Evolutionary conservation across 2,113 vertebrate genomes (phyloP).

Genomic region (Spheniscus mendiculus): DNA sequence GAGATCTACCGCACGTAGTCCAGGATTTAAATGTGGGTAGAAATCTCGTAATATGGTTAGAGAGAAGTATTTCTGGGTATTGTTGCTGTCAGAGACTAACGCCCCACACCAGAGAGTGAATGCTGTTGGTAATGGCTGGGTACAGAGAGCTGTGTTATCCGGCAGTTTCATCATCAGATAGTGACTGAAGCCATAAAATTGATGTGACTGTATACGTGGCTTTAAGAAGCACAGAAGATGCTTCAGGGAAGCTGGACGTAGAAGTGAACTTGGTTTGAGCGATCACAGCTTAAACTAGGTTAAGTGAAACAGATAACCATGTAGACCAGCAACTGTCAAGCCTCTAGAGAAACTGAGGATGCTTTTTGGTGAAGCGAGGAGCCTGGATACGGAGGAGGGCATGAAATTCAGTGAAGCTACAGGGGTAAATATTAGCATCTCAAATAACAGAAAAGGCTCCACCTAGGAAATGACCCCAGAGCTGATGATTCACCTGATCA

Average conservation of each 20-base stretch:
- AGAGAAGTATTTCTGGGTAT: not conserved
- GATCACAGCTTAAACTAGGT: not conserved
- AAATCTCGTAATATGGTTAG: not conserved
- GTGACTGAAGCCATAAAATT: not conserved
- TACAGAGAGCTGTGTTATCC: not conserved
- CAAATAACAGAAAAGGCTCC: slow-evolving; percentile 39
- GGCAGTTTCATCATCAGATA: not conserved
- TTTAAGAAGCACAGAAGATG: not conserved
- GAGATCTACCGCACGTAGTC: not conserved
- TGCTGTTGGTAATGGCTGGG: not conserved
- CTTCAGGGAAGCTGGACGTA: not conserved
- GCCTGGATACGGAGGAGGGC: not conserved
- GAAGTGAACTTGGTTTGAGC: not conserved
- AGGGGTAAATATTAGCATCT: slow-evolving; percentile 51
- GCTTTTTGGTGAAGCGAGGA: not conserved
- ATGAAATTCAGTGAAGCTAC: not conserved
- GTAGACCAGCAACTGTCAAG: not conserved
- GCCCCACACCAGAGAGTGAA: not conserved
- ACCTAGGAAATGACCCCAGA: slow-evolving; percentile 21
- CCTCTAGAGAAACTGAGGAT: not conserved
- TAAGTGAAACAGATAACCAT: not conserved
- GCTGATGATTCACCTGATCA: slow-evolving; percentile 42
- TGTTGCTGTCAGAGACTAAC: not conserved
- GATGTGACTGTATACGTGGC: not conserved
- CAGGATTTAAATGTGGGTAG: slow-evolving; percentile 31